Evolutionary conservation across 2,797 vertebrate genomes (phyloP).

Genomic region (Xiphorhynchus erythropygius): DNA sequence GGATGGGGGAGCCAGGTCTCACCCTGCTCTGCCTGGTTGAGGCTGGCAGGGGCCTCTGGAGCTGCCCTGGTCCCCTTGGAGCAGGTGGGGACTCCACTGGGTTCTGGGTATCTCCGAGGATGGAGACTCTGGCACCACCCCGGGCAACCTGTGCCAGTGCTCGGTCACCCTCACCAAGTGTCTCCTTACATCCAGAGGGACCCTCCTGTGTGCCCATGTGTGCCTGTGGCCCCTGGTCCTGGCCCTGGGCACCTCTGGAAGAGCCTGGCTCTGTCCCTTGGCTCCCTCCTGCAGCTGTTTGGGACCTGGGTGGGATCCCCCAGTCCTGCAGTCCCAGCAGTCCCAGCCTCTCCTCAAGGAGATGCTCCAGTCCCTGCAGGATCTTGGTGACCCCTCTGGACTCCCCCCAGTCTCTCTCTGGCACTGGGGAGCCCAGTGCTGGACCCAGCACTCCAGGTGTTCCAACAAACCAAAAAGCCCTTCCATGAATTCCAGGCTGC

Average conservation of each 20-base stretch:
- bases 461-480: not conserved
- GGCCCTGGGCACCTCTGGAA: not conserved
- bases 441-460: not conserved
- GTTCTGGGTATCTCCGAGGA: not conserved
- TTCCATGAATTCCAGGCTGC: not conserved
- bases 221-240: not conserved
- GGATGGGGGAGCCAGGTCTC: not conserved
- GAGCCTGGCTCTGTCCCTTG: not conserved
- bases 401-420: not conserved
- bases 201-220: not conserved
- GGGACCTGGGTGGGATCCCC: not conserved
- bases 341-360: not conserved
- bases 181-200: not conserved
- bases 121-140: not conserved
- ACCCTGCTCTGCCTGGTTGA: not conserved
- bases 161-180: not conserved
- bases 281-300: not conserved
- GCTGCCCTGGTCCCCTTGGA: not conserved
- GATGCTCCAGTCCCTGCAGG: not conserved
- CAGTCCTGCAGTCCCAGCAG: not conserved
- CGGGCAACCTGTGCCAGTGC: not conserved
- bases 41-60: not conserved
- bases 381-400: not conserved
- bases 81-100: not conserved
- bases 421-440: not conserved